Evolutionary conservation across 2,113 vertebrate species (phyloP), one percentile per base, ranked within the genome.

Genomic region (Ageneiosus marmoratus): DNA sequence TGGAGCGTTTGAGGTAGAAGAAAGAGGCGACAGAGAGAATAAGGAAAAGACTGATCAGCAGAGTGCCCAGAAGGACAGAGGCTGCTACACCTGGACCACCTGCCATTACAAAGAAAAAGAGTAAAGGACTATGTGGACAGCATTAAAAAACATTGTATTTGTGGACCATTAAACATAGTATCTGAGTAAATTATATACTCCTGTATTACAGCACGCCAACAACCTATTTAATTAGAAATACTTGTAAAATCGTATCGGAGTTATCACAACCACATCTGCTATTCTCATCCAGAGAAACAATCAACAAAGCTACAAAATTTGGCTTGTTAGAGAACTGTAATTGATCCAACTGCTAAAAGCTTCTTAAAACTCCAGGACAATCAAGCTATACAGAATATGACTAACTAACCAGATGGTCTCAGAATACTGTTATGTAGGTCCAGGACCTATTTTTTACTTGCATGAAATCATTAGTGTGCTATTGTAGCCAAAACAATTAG

Each of bases 1-100:
- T 95, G 86, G 96, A 95, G 46, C 97, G 96, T 92, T 98, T 99
- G 93, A 99, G 96, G 94, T 97, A 99, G 94, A 99, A 99, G 83
- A 97, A 98, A 1, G 94, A 95, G 79, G 98, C 97, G 22, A 99
- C 97, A 0, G 95, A 94, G 10, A 99, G 94, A 85, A 99, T 97
- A 77, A 99, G 94, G 87, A 97, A 94, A 1, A 96, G 92, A 89
- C 97, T 98, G 91, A 97, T 92, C 87, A 97, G 89, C 87, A 98
- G 93, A 0, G 97, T 97, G 75, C 98, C 98, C 34, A 99, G 89
- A 83, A 99, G 97, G 67, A 99, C 95, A 32, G 96, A 97, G 3
- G 94, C 95, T 0, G 95, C 97, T 55, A 98, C 94, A 0, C 91
- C 96, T 0, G 97, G 94, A 41, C 95, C 94, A 67, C 96, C 98